A percentile compares a stretch with the other conserved stretches of the same genome.
phyloP scores from a whole-genome alignment of 1,140 invertebrate genomes.

The Argopecten irradians region DNA sequence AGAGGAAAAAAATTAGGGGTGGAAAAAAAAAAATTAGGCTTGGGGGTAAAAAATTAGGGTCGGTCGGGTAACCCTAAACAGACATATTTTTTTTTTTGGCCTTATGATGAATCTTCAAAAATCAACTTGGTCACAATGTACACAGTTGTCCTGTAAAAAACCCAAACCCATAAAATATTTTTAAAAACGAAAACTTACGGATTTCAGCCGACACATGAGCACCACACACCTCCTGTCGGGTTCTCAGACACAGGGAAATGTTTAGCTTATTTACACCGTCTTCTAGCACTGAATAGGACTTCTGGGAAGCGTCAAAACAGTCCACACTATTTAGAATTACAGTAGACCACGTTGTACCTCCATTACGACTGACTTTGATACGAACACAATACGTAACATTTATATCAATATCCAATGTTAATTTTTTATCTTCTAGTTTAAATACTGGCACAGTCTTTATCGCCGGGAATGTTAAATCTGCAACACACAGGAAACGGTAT shows the following conservation, averaged over 20 bases:
- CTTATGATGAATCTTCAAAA: too few relatives aligned
- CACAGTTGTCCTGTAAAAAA: too few relatives aligned
- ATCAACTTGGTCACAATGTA: too few relatives aligned
- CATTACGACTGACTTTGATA: slow-evolving; percentile 45
- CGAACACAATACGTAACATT: slow-evolving; percentile 53
- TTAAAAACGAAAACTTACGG: slow-evolving; percentile 49
- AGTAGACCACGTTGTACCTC: slow-evolving; percentile 47
- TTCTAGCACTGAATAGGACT: slow-evolving; percentile 39
- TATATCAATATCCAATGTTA: slow-evolving; percentile 36
- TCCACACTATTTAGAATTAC: slow-evolving; percentile 39
- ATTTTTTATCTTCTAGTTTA: slow-evolving; percentile 30
- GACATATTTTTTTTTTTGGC: too few relatives aligned
- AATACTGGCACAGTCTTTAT: slow-evolving; percentile 42
- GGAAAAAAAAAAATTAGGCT: too few relatives aligned
- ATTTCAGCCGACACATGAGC: slow-evolving; percentile 51
- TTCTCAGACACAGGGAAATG: slow-evolving; percentile 61
- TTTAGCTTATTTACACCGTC: slow-evolving; percentile 56
- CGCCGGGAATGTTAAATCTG: slow-evolving; percentile 54
- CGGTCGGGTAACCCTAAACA: too few relatives aligned
- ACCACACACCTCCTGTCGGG: slow-evolving; percentile 62
- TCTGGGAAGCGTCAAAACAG: slow-evolving; percentile 45
- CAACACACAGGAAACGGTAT: slow-evolving; percentile 26
- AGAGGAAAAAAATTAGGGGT: too few relatives aligned
- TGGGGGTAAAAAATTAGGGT: too few relatives aligned
- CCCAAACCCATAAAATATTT: too few relatives aligned